Evolutionary conservation across 2,888 invertebrate genomes (phyloP), one percentile per base, ranked within the genome.

Genomic region (Epiblema foenella): DNA sequence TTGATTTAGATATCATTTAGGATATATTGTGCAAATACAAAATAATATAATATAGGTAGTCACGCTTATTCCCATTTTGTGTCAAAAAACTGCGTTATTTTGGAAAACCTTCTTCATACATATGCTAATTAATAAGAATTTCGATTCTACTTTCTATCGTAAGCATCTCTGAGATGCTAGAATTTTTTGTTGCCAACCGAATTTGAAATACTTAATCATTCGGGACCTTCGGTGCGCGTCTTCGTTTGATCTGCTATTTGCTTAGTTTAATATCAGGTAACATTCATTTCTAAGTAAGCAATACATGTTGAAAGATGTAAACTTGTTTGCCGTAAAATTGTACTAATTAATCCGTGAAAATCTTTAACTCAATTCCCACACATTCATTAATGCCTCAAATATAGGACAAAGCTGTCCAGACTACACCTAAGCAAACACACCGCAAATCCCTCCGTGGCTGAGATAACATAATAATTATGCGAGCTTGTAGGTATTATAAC

Each of bases 311-410:
- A 51, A 51, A 46, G 17, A 9, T 18, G 10, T 29, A n/a, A 1
- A n/a, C 8, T 12, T 37, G n/a, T 17, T 37, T 29, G 10, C 39
- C 0, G 33, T 0, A 15, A 51, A 62, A 62, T 51, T 58, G 20
- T 20, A 24, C 54, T 60, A 59, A 37, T 60, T 60, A 59, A 51
- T 51, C 46, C 56, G 7, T 2, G 49, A 56, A 64, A 51, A 49
- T 24, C 39, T 15, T 8, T 15, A 68, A 24, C 10, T 15, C 15
- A 9, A 37, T 51, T 58, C 20, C 5, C 46, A 57, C 15, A 51
- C 29, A 59, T 58, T 59, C 57, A 64, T 51, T 64, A 49, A 51
- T 59, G 42, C 64, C 12, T 65, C 17, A 69, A 64, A 64, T 39
- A 18, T 29, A 17, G 51, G 33, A 52, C 51, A 39, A 58, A 24